These are phyloP conservation scores for Drosophila sordidula DNA, from an alignment of 2,888 invertebrate genomes.

Conservation along the genomic window DNA sequence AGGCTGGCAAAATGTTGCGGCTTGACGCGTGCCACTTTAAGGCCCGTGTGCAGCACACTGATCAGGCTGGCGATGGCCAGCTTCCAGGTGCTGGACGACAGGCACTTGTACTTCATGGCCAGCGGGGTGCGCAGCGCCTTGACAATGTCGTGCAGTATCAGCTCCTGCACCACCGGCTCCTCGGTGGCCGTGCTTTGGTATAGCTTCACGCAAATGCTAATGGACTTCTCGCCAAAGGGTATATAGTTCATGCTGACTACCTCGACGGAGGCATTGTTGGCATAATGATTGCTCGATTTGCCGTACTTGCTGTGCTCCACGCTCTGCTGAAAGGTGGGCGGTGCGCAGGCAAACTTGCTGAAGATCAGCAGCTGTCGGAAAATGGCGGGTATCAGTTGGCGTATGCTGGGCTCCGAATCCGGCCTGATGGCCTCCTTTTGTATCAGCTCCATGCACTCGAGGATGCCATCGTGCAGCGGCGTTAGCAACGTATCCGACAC, in stretches of 20 bases:
- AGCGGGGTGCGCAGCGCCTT: conserved; percentile 90
- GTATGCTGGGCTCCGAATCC: conserved; percentile 86
- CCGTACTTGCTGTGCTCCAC: conserved; percentile 86
- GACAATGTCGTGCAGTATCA: conserved; percentile 89
- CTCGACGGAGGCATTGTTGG: conserved; percentile 87
- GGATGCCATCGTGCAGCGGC: conserved; percentile 92
- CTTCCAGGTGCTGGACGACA: conserved; percentile 93
- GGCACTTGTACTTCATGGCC: conserved; percentile 92
- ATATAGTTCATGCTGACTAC: conserved; percentile 93
- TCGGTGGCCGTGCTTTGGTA: conserved; percentile 91
- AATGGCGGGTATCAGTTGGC: conserved; percentile 89
- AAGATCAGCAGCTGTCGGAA: conserved; percentile 89
- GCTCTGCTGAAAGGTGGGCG: conserved; percentile 85
- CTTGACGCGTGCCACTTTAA: conserved; percentile 93
- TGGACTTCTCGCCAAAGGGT: conserved; percentile 93
- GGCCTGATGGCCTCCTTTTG: conserved; percentile 90
- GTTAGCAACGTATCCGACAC: conserved; percentile 92
- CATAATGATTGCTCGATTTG: conserved; percentile 82
- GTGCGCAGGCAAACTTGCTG: conserved; percentile 90
- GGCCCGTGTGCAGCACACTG: conserved; percentile 91
- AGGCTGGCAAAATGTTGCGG: conserved; percentile 90
- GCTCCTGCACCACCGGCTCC: conserved; percentile 89
- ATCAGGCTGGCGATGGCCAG: conserved; percentile 91
- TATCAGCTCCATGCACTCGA: conserved; percentile 94
- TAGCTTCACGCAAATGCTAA: conserved; percentile 90